Percentiles rank a stretch among this genome's conserved stretches.
Conservation (phyloP, 2,888 invertebrate species). For the Pandemis corylana region DNA sequence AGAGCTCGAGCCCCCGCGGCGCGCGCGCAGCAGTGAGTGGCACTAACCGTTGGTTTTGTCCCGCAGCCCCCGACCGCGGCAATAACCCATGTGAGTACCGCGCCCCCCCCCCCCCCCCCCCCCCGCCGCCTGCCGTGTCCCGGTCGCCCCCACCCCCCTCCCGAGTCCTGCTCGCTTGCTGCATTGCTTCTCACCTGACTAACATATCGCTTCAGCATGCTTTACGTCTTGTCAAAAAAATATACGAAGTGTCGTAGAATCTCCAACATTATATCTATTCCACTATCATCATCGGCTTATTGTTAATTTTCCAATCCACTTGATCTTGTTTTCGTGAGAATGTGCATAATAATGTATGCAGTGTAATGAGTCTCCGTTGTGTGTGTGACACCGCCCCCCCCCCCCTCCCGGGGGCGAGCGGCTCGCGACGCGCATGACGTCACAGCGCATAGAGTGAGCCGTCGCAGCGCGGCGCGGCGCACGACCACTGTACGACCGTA, state of each 20-base stretch:
- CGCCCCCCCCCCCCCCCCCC: constrained; percentile 26
- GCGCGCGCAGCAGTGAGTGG: neutral
- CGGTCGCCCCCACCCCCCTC: neutral
- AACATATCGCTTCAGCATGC: constrained; percentile 8
- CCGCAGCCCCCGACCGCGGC: constrained; percentile 94
- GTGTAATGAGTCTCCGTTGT: neutral
- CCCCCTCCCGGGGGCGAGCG: neutral
- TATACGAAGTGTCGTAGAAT: neutral
- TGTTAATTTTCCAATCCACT: neutral
- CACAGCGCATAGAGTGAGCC: too few relatives aligned
- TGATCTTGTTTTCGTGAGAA: neutral
- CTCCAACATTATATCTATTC: neutral
- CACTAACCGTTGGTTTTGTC: constrained; percentile 77
- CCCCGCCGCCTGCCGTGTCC: constrained; percentile 14
- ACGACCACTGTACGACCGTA: too few relatives aligned
- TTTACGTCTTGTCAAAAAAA: neutral
- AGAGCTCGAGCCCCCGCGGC: neutral
- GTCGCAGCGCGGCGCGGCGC: too few relatives aligned
- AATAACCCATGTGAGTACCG: constrained; percentile 95
- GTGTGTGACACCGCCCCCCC: too few relatives aligned
- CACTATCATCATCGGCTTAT: neutral
- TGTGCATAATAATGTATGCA: neutral
- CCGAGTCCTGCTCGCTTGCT: neutral
- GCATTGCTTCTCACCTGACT: constrained; percentile 5
- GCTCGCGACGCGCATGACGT: too few relatives aligned